These are phyloP conservation scores for Eumaeus atala DNA, from an alignment of 1,140 invertebrate species.

Conservation along the genomic window DNA sequence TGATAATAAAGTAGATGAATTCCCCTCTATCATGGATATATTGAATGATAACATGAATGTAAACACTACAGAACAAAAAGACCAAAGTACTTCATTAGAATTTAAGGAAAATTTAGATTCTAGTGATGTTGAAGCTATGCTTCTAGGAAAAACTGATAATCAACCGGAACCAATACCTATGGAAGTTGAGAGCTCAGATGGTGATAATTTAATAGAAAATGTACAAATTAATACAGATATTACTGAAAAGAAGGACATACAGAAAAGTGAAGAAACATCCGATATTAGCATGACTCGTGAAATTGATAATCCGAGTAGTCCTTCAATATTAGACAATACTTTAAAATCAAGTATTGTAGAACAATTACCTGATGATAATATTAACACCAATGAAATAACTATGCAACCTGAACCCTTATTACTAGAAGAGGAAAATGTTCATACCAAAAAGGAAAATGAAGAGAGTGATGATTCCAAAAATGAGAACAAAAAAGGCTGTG, in stretches of 20 bases:
- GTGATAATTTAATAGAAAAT: constrained; percentile 50
- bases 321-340: constrained; percentile 60
- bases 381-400: constrained; percentile 7
- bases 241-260: constrained; percentile 28
- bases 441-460: not conserved
- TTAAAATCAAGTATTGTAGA: constrained; percentile 56
- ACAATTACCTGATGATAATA: constrained; percentile 35
- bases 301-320: constrained; percentile 49
- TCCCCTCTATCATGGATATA: constrained; percentile 72
- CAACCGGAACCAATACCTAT: constrained; percentile 36
- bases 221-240: constrained; percentile 31
- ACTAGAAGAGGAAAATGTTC: not conserved
- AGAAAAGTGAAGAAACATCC: constrained; percentile 13
- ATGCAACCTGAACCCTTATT: constrained; percentile 1
- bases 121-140: constrained; percentile 67
- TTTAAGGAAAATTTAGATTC: constrained; percentile 53
- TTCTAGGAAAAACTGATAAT: constrained; percentile 44
- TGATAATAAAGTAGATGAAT: constrained; percentile 62
- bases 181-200: constrained; percentile 48
- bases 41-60: constrained; percentile 58
- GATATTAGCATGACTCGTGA: constrained; percentile 18
- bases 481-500: constrained; percentile 3
- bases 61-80: constrained; percentile 32
- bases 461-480: not conserved
- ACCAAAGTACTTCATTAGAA: constrained; percentile 37